These are phyloP conservation scores for Drosophila nr. perissopoda DNA, from an alignment of 2,888 invertebrate genomes.

Conservation along the genomic window DNA sequence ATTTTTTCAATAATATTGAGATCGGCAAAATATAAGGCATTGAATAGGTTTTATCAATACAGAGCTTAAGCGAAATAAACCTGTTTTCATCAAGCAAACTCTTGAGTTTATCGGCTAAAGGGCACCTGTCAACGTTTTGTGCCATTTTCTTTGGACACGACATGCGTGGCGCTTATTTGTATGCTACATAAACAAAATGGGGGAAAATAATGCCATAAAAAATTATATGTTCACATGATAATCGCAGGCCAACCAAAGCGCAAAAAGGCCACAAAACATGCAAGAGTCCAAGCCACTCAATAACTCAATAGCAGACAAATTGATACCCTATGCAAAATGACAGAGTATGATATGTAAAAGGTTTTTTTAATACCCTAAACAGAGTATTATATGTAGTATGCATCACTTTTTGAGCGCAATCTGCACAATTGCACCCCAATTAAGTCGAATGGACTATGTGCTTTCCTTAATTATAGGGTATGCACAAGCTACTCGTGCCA, in stretches of 20 bases:
- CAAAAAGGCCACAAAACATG: constrained; percentile 61
- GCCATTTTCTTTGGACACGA: constrained; percentile 11
- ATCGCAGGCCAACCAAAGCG: constrained; percentile 29
- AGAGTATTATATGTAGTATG: not conserved
- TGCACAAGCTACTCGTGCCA: constrained; percentile 37
- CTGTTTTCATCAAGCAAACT: not conserved
- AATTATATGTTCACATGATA: constrained; percentile 51
- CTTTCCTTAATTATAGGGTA: constrained; percentile 21
- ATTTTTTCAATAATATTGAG: not conserved
- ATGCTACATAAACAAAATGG: constrained; percentile 50
- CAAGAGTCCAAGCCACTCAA: constrained; percentile 16
- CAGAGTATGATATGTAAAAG: not conserved
- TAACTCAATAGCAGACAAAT: not conserved
- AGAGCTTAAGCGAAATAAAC: not conserved
- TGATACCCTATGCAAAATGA: constrained; percentile 20
- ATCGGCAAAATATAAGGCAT: not conserved
- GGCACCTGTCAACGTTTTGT: constrained; percentile 1
- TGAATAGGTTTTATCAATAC: not conserved
- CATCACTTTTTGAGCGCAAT: not conserved
- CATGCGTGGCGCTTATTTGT: constrained; percentile 52
- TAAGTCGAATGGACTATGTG: not conserved
- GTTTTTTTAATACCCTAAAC: constrained; percentile 13
- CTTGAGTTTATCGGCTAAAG: not conserved
- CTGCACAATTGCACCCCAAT: not conserved
- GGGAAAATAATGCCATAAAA: constrained; percentile 37